Base-by-base conservation (phyloP, 2,888 invertebrate genomes). In the Synergus japonicus region DNA sequence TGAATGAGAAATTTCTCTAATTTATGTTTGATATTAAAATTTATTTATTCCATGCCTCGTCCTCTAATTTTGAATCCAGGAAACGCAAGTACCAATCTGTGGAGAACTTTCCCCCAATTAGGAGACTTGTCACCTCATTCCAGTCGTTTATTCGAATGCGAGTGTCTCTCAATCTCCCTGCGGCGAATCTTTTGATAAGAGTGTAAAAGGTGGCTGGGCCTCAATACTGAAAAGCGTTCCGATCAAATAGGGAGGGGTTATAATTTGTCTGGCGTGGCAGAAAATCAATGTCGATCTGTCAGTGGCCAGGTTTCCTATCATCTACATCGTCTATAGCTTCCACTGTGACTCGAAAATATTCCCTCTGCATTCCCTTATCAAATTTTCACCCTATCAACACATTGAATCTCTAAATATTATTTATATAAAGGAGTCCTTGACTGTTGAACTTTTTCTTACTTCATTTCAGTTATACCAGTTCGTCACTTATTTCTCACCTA, bases 261-360 rank as follows among this genome's bases (percentile, higher is more conserved):
- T 83, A 83, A 85, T 85, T 84, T 85, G 85, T 83, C 79, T 79
- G 82, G 49, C 22, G 76, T 81, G 83, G 81, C 83, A 80, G 76
- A 82, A 85, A 85, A 84, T 85, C 85, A 84, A 85, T 85, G 83
- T 76, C 81, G 80, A 84, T 84, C 85, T 83, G 85, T 83, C 83
- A 84, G 83, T 82, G 83, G 79, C 78, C 76, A 77, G 80, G 79
- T 82, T 81, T 81, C 79, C 78, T 81, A 82, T 81, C 80, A 81
- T 82, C 83, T 54, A 54, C 54, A 37, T 73, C 73, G 49, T 73
- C 73, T 54, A 46, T 73, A 73, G 54, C 54, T 54, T 73, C n/a
- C 12, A 9, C 60, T 0, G 60, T 60, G 60, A 60, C n/a, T 60
- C 60, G 15, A 73, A 73, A 73, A n/a, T 73, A 73, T 73, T 73